Base-by-base conservation (phyloP, 2,888 invertebrate species). In the Amorpha juglandis region DNA sequence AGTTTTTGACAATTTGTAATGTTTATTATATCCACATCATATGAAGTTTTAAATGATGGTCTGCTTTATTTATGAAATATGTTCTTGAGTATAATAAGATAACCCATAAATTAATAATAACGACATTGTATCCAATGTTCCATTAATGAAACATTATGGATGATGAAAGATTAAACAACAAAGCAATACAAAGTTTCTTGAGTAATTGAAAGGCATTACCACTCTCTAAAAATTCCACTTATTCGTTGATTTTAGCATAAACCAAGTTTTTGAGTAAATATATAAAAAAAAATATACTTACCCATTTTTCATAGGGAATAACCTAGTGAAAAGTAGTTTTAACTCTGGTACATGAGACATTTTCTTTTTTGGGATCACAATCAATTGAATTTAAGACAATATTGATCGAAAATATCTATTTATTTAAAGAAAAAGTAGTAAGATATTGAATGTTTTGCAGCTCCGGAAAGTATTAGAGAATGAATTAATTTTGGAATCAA, bases 221-320 rank as follows among this genome's bases (percentile, higher is more conserved):
- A 27, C 27, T 27, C 1, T 27, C 27, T 27, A 27, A 27, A 27
- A 27, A 3, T 27, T 27, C 27, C 4, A 27, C 4, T 48, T 16
- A 16, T 1, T n/a, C 14, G n/a, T 7, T 48, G n/a, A 6, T 16
- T 48, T 16, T 48, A 48, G 0, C 6, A 7, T 16, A 27, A n/a
- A 16, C 1, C 3, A 16, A 16, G 47, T 21, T 21, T 12, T 16
- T 21, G 47, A 14, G 11, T 58, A 16, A 11, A 12, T n/a, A n/a
- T n/a, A n/a, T n/a, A 12, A 8, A 6, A 3, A 21, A 1, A 58
- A 62, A 63, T n/a, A 55, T 53, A 75, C 86, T 82, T 80, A 92
- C 93, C 92, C 88, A 86, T 91, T 91, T 84, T 92, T 93, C 76
- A 90, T 73, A 74, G 90, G 87, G 86, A 88, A 89, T 89, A 93